phyloP scores from a whole-genome alignment of 2,888 invertebrate genomes.

The Tipula helvola region DNA sequence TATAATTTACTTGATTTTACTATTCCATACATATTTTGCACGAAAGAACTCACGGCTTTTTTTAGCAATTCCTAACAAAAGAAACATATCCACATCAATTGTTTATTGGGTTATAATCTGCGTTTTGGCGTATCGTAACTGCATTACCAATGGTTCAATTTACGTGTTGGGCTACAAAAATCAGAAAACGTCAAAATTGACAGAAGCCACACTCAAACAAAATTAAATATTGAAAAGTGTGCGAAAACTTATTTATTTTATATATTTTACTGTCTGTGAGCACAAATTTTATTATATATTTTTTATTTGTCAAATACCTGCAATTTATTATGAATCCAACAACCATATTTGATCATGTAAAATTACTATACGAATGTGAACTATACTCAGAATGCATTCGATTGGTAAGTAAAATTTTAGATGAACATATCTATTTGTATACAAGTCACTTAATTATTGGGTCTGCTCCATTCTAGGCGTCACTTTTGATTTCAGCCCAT shows the following conservation, averaged over 20 bases:
- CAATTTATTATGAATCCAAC: not conserved
- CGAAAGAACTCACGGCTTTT: no score
- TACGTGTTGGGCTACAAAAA: not conserved
- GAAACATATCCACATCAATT: no score
- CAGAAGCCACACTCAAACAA: not conserved
- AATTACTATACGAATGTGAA: constrained; percentile 54
- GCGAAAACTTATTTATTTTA: not conserved
- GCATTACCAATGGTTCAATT: not conserved
- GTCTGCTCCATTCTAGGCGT: constrained; percentile 40
- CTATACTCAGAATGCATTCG: constrained; percentile 58
- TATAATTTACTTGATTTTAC: no score
- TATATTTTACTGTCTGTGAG: not conserved
- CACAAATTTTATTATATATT: not conserved
- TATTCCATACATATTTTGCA: no score
- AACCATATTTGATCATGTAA: constrained; percentile 50
- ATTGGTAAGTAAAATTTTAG: constrained; percentile 41
- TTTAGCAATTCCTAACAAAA: no score
- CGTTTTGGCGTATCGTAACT: not conserved
- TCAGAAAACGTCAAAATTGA: not conserved
- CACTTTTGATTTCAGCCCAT: constrained; percentile 47
- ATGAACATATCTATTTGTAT: constrained; percentile 8
- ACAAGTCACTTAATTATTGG: not conserved
- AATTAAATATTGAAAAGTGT: not conserved
- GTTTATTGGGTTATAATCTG: no score
- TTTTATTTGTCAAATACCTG: not conserved